Conservation (phyloP, 2,113 vertebrate species). For the Craseonycteris thonglongyai region DNA sequence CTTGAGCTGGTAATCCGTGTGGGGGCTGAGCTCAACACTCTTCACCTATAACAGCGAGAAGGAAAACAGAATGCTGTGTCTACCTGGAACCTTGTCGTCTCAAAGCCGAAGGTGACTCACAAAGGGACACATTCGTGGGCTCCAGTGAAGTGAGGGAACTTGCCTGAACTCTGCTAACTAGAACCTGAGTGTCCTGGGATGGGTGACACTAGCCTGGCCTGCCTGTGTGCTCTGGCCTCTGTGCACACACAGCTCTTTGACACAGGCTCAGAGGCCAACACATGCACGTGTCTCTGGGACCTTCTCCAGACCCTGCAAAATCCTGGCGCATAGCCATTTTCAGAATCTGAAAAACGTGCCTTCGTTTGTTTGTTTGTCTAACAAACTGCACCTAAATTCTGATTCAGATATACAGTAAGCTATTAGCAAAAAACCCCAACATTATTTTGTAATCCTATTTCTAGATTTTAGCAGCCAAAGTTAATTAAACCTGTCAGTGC, state of each 20-base stretch:
- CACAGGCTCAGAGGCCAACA: neutral
- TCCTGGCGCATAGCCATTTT: neutral
- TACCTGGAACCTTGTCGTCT: neutral
- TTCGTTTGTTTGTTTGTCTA: neutral
- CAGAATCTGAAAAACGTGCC: neutral
- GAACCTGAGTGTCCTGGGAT: neutral
- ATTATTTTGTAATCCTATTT: neutral
- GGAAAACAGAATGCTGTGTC: neutral
- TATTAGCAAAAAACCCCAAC: neutral
- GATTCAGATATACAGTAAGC: neutral
- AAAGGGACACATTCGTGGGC: neutral
- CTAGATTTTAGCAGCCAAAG: neutral
- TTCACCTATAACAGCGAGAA: constrained; percentile 79
- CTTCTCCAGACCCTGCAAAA: neutral
- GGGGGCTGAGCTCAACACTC: constrained; percentile 92
- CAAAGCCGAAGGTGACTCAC: neutral
- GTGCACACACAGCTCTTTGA: neutral
- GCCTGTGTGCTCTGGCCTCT: neutral
- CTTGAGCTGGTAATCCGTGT: constrained; percentile 96
- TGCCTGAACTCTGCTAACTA: neutral
- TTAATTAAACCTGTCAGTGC: neutral
- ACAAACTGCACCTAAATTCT: neutral
- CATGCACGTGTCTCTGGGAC: neutral
- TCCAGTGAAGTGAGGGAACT: neutral
- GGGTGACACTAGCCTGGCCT: neutral